Evolutionary conservation across 1,140 invertebrate genomes (phyloP), one percentile per base, ranked within the genome.

Genomic region (Drosophila bocqueti): DNA sequence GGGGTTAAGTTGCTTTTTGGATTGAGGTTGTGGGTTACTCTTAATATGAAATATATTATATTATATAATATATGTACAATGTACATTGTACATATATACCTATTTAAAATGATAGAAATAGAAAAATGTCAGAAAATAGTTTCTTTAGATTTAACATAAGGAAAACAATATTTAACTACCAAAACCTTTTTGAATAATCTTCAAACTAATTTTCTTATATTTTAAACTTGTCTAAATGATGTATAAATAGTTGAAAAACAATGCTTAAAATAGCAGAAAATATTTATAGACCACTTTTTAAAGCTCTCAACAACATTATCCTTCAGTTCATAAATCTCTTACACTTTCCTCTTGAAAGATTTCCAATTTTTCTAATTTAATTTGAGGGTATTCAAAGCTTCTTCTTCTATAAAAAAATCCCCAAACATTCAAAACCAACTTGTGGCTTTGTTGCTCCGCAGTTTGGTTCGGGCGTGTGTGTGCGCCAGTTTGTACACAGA

Each of bases 401-500:
- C 52, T 7, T 0, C 36, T 16, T 21, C 0, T 5, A 2, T 2
- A 29, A 16, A 11, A 9, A 46, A 59, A 59, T 59, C 45, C 49
- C 52, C 52, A 65, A 55, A 71, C 67, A 71, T 46, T 26, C 31
- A 45, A 55, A 46, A 64, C 31, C 29, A 49, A 68, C 43, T 60
- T 79, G 71, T 26, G 36, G 75, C 46, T 47, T 69, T 57, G 47
- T 71, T 45, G 62, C 31, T 66, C n/a, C 13, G 54, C 40, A 21
- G 42, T 13, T 34, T 45, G 59, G 40, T n/a, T 45, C 47, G 55
- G 40, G 34, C 36, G 36, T 46, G 49, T 54, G 46, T 54, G 46
- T 55, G 65, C 60, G 80, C 84, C 75, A 78, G 80, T 74, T 83
- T 74, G 85, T 83, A 86, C 83, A 87, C 83, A 86, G 83, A 86